Evolutionary conservation across 2,888 invertebrate genomes (phyloP).

Genomic region (Zygaena filipendulae): DNA sequence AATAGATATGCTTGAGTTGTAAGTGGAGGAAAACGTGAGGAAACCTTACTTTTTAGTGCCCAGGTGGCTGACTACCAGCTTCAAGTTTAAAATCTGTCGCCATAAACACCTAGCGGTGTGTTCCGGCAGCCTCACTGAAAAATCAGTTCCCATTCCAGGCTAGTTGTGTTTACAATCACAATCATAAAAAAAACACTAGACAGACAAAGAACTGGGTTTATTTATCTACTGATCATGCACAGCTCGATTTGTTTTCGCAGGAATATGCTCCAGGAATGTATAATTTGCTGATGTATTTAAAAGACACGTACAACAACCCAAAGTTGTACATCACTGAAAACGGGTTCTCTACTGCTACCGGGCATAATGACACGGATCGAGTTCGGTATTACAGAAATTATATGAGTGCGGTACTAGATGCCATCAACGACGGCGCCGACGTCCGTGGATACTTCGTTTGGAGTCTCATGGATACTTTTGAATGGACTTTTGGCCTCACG

Average conservation of each 20-base stretch:
- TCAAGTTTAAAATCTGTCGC: too few species aligned
- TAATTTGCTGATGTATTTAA: slow-evolving; percentile 17
- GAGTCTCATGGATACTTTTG: slow-evolving; percentile 71
- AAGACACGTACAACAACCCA: slow-evolving; percentile 19
- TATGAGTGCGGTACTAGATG: slow-evolving; percentile 34
- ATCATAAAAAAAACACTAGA: not conserved
- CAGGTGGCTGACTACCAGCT: too few species aligned
- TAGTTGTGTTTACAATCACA: slow-evolving; percentile 1
- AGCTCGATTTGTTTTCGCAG: slow-evolving; percentile 9
- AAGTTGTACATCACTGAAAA: slow-evolving; percentile 54
- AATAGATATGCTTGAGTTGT: too few species aligned
- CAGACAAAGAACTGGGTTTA: not conserved
- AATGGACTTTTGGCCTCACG: slow-evolving; percentile 64
- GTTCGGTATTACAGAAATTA: slow-evolving; percentile 35
- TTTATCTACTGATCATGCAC: not conserved
- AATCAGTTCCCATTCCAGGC: too few species aligned
- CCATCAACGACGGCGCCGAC: slow-evolving; percentile 39
- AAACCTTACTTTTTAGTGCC: too few species aligned
- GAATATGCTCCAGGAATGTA: slow-evolving; percentile 20
- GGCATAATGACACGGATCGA: slow-evolving; percentile 36
- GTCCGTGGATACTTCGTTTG: slow-evolving; percentile 61
- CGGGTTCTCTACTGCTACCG: slow-evolving; percentile 42
- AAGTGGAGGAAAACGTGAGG: too few species aligned
- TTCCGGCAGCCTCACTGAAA: too few species aligned
- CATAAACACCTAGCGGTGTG: not conserved